Percentiles rank a stretch among this genome's conserved stretches.
Conservation (phyloP, 2,113 vertebrate species). For the Carassius carassius region DNA sequence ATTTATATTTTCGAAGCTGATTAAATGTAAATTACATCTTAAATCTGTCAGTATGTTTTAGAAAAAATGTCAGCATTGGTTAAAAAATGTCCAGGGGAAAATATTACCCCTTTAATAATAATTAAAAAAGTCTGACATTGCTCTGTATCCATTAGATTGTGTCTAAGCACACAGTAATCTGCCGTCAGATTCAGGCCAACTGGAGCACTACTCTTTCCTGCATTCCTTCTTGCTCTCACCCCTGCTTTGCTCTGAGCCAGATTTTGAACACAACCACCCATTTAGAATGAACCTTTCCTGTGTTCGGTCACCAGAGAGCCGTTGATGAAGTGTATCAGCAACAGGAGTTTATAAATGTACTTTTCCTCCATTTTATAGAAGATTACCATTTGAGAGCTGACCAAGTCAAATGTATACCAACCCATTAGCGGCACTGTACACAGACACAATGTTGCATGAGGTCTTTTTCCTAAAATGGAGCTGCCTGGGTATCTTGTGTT, state of each 20-base stretch:
- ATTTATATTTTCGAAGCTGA: background rate
- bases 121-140: background rate
- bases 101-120: constrained; percentile 1
- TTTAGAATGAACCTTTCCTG: constrained; percentile 34
- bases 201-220: constrained; percentile 38
- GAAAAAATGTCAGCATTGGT: background rate
- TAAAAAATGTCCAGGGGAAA: background rate
- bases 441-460: constrained; percentile 12
- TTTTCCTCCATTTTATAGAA: constrained; percentile 12
- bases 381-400: constrained; percentile 27
- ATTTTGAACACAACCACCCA: constrained; percentile 29
- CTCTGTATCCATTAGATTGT: constrained; percentile 24
- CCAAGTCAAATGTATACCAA: constrained; percentile 46
- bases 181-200: constrained; percentile 54
- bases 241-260: constrained; percentile 36
- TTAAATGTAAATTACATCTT: background rate
- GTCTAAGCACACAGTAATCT: constrained; percentile 45
- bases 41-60: background rate
- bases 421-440: constrained; percentile 37
- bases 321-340: constrained; percentile 43
- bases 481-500: constrained; percentile 16
- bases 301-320: constrained; percentile 41
- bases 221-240: constrained; percentile 36
- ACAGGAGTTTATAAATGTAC: constrained; percentile 16
- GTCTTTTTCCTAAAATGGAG: constrained; percentile 45